A percentile compares a stretch with the other conserved stretches of the same genome.
These are phyloP conservation scores for Pseudomyrmex pallidus DNA, from an alignment of 1,140 invertebrate genomes.

Conservation along the genomic window DNA sequence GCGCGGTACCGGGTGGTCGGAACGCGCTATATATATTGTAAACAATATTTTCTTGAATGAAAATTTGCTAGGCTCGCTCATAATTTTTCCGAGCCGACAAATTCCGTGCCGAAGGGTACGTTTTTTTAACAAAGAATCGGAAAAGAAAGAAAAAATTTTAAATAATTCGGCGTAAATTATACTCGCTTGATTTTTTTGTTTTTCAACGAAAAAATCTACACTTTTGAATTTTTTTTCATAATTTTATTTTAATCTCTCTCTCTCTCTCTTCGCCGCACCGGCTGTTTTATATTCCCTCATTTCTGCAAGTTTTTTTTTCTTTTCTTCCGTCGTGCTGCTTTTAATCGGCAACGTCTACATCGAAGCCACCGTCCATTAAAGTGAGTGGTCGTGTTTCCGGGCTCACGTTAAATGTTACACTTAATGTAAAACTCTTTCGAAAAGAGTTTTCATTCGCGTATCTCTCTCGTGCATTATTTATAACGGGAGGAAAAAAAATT, in stretches of 20 bases:
- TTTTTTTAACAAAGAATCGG: not conserved
- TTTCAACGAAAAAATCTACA: too few relatives aligned
- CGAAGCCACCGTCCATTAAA: constrained; percentile 15
- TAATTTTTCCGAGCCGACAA: too few relatives aligned
- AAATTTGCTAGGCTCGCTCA: too few relatives aligned
- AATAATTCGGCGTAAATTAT: not conserved
- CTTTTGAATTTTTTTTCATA: not conserved
- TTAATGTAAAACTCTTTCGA: constrained; percentile 4
- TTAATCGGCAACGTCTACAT: not conserved
- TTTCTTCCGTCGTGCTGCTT: constrained; percentile 5
- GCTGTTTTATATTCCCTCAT: not conserved
- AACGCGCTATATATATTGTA: too few relatives aligned
- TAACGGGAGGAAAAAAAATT: not conserved
- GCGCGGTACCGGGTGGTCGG: too few relatives aligned
- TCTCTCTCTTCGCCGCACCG: not conserved
- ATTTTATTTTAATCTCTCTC: not conserved
- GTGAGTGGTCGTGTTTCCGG: not conserved
- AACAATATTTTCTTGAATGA: too few relatives aligned
- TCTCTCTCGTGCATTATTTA: not conserved
- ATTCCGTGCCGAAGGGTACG: not conserved
- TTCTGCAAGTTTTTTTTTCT: too few relatives aligned
- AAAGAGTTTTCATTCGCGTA: not conserved
- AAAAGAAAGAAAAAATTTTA: too few relatives aligned
- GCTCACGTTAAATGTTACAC: not conserved
- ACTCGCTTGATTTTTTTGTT: not conserved